phyloP scores from a whole-genome alignment of 2,113 vertebrate genomes.

The Hiodon alosoides region DNA sequence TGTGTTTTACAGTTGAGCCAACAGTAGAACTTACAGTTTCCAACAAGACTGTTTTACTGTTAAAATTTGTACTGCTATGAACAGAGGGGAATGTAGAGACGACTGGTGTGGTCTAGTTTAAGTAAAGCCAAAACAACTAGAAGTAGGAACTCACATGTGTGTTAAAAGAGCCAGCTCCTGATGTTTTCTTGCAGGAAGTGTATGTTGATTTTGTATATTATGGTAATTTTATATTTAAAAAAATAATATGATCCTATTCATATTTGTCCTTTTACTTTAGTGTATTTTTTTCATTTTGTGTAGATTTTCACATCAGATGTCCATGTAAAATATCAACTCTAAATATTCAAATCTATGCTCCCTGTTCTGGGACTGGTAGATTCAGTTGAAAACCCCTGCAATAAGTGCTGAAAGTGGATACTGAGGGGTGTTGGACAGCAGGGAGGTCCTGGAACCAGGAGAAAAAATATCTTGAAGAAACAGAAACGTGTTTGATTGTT shows the following conservation, averaged over 20 bases:
- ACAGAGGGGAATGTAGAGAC: too few relatives aligned
- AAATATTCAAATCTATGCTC: not conserved
- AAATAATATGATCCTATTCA: not conserved
- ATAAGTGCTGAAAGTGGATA: conserved; percentile 17
- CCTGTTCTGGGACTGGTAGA: not conserved
- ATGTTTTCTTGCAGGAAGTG: too few relatives aligned
- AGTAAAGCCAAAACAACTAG: too few relatives aligned
- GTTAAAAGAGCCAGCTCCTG: too few relatives aligned
- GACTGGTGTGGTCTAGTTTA: too few relatives aligned
- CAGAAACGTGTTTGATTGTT: conserved; percentile 45
- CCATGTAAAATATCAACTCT: not conserved
- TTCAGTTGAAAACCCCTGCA: not conserved
- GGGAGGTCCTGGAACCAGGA: conserved; percentile 38
- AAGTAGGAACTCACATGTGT: too few relatives aligned
- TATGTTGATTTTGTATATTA: not conserved
- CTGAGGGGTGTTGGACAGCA: conserved; percentile 38
- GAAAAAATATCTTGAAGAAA: conserved; percentile 27
- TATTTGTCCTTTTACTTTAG: not conserved
- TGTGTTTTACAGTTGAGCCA: too few relatives aligned
- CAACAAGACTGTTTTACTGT: too few relatives aligned
- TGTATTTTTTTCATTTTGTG: not conserved
- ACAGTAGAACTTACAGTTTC: too few relatives aligned
- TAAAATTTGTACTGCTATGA: too few relatives aligned
- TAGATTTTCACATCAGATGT: not conserved
- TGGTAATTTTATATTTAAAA: not conserved